Base-by-base conservation (phyloP, 2,113 vertebrate genomes). In the Cryptotis parvus region DNA sequence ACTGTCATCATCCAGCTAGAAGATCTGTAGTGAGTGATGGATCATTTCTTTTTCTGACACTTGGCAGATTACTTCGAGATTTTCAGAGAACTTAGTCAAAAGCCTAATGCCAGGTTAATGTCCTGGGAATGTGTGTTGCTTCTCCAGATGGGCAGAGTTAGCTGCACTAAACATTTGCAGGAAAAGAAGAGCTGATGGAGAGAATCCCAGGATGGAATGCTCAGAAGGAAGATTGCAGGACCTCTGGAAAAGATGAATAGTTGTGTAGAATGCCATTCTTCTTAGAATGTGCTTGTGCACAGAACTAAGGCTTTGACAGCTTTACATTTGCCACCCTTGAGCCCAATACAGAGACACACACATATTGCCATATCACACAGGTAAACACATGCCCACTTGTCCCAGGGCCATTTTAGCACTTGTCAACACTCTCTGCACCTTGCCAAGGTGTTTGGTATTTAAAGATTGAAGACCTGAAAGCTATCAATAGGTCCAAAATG, bases 11-110 rank as follows among this genome's bases (percentile, higher is more conserved):
- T 93, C 33, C 33, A 61, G 26, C 78, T 92, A 70, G 85, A 84
- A 85, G 78, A 61, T 76, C 66, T 73, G 52, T 75, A 84, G 39
- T 27, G 72, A 80, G 63, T 41, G 91, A 85, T n/a, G 12, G 39
- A 41, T 88, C n/a, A 29, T 76, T 88, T 94, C 35, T 90, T 87
- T 77, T 91, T 81, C 66, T 76, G 58, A 87, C 39, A 9, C 15
- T 74, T 55, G 49, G n/a, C 89, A n/a, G 2, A 3, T 43, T 93
- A 10, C 84, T 70, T 88, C 87, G 68, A 69, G 79, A 73, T 79
- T 88, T 83, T 45, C 2, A 0, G 82, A 74, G 77, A 80, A 81
- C 15, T 58, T 70, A n/a, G 37, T 31, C 33, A 43, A 26, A 6
- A 33, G 31, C 52, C 84, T 12, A 26, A 24, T 15, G 35, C 63